Evolutionary conservation across 1,140 invertebrate genomes (phyloP).

Genomic region (Leucophenga varia): DNA sequence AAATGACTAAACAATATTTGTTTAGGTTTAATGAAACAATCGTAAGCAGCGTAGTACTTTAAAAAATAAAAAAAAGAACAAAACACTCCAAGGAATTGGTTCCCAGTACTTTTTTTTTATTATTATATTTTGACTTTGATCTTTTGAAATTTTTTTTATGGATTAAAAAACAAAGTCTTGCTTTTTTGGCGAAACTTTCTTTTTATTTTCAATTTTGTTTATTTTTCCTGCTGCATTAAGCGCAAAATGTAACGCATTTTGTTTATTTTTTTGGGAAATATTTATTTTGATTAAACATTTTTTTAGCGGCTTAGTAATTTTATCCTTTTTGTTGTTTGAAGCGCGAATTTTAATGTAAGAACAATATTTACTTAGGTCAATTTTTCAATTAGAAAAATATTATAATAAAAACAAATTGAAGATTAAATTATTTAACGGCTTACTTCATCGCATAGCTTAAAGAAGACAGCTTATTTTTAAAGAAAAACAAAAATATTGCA

Average conservation of each 20-base stretch:
- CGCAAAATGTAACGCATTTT: slow-evolving; percentile 47
- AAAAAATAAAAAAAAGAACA: too few relatives aligned
- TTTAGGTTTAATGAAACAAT: too few relatives aligned
- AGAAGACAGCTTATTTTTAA: too few relatives aligned
- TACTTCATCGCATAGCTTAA: too few relatives aligned
- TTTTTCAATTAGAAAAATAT: slow-evolving; percentile 48
- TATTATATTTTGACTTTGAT: slow-evolving; percentile 36
- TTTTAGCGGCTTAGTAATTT: slow-evolving; percentile 47
- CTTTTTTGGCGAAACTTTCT: slow-evolving; percentile 9
- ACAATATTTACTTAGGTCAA: slow-evolving; percentile 41
- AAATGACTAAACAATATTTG: too few relatives aligned
- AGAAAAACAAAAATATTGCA: too few relatives aligned
- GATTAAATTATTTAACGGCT: too few relatives aligned
- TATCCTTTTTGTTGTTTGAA: slow-evolving; percentile 22
- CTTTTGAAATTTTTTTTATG: slow-evolving; percentile 50
- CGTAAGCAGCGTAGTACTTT: too few relatives aligned
- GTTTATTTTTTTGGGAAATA: slow-evolving; percentile 12
- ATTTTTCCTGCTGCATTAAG: slow-evolving; percentile 41
- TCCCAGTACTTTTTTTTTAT: slow-evolving; percentile 7
- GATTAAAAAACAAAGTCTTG: too few relatives aligned
- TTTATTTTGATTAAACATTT: slow-evolving; percentile 45
- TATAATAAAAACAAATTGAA: too few relatives aligned
- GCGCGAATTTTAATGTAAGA: background rate
- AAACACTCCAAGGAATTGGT: slow-evolving; percentile 24
- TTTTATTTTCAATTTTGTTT: slow-evolving; percentile 33